Evolutionary conservation across 2,797 vertebrate species (phyloP).

Genomic region (Chaetophractus vellerosus): DNA sequence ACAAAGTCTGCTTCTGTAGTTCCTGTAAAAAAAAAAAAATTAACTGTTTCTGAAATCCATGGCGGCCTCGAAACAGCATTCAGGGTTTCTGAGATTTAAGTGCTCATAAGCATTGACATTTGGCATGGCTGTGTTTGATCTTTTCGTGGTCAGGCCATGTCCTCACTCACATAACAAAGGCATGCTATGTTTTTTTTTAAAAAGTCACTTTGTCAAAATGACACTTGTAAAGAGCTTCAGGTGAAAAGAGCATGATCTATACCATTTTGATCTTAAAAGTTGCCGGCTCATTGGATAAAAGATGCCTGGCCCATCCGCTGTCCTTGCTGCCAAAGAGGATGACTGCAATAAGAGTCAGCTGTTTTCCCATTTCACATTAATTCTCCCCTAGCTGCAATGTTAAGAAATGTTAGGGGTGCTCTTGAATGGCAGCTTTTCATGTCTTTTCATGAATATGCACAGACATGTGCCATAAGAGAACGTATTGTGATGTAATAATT

Average conservation of each 20-base stretch:
- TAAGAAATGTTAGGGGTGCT: neutral
- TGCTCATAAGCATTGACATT: neutral
- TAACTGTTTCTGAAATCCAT: neutral
- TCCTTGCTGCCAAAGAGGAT: neutral
- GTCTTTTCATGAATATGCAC: neutral
- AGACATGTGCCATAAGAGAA: neutral
- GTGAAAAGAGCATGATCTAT: constrained; percentile 52
- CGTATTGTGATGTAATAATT: neutral
- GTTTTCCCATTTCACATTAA: neutral
- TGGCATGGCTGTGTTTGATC: constrained; percentile 43
- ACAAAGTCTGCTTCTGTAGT: neutral
- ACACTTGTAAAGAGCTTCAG: constrained; percentile 78
- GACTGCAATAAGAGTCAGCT: neutral
- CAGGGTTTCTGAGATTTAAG: neutral
- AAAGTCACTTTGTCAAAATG: constrained; percentile 86
- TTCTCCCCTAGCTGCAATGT: neutral
- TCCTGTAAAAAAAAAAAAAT: neutral
- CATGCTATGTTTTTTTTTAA: constrained; percentile 46
- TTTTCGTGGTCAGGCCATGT: neutral
- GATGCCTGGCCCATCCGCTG: accelerated
- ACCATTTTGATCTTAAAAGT: constrained; percentile 75
- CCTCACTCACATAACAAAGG: constrained; percentile 70
- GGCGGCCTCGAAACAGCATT: neutral
- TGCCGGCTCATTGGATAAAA: constrained; percentile 34
- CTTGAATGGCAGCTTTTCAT: constrained; percentile 70